These are phyloP conservation scores for Archocentrus centrarchus DNA, from an alignment of 2,113 vertebrate genomes.

Conservation along the genomic window DNA sequence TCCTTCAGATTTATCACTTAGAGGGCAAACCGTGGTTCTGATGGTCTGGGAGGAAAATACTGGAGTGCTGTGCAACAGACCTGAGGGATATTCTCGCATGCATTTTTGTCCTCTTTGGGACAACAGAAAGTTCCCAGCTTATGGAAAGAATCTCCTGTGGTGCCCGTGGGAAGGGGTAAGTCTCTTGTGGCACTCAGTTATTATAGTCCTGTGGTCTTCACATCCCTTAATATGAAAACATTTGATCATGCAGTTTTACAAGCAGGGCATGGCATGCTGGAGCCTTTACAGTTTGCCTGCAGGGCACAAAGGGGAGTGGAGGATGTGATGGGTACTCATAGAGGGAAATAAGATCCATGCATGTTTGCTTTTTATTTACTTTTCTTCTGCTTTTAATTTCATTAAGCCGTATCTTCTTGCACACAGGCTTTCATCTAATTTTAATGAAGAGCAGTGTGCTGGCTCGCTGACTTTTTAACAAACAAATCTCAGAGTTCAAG, in stretches of 20 bases:
- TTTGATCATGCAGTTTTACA: not conserved
- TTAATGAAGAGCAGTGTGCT: not conserved
- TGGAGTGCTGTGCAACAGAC: not conserved
- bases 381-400: fast-evolving
- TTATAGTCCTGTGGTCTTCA: not conserved
- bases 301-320: not conserved
- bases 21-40: not conserved
- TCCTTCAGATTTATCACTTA: not conserved
- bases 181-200: not conserved
- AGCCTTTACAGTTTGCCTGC: not conserved
- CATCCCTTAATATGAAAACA: not conserved
- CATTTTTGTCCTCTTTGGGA: not conserved
- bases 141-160: slow-evolving; percentile 3
- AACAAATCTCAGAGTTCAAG: not conserved
- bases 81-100: not conserved
- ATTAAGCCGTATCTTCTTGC: not conserved
- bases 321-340: fast-evolving
- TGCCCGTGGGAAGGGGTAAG: not conserved
- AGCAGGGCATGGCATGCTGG: not conserved
- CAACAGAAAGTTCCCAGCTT: not conserved
- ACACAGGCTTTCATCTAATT: fast-evolving
- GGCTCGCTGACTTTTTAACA: not conserved
- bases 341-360: not conserved
- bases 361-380: not conserved
- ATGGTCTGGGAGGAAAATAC: not conserved